Base-by-base conservation (phyloP, 2,797 vertebrate genomes). In the Cossypha polioptera region DNA sequence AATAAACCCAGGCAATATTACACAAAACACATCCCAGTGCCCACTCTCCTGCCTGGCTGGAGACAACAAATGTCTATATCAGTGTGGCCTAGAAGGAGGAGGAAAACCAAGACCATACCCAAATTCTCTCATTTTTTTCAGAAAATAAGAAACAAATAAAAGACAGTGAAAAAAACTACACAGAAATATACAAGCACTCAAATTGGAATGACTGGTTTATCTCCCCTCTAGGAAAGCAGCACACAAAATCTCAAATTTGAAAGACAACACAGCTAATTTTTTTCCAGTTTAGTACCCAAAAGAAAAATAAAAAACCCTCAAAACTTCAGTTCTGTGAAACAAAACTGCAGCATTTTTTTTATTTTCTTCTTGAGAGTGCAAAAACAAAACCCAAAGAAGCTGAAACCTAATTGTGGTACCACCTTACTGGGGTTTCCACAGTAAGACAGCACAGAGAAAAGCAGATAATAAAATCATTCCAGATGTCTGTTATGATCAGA, bases 101-200 rank as follows among this genome's bases (percentile, higher is more conserved):
- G 25, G 65, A 68, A 24, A 25, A 1, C 1, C 24, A 51, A 76
- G 55, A 4, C 3, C 9, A 38, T 10, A 62, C 7, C 1, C 2
- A 73, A 77, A 53, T 55, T 22, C 0, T 24, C 11, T 29, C 3
- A n/a, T 53, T 50, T 28, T 28, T 50, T 50, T 50, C 3, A n/a
- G 51, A 72, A 86, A 65, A 38, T 31, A 50, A 14, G 33, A 58
- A 58, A 31, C 4, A 58, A 79, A 88, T 72, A 42, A 65, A 89
- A 47, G 9, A 47, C 1, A 9, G 9, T 50, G n/a, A 33, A 66
- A 69, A 69, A 57, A 68, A 7, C 4, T 31, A 45, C 12, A 61
- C 3, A 72, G 31, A 68, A 81, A 65, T 45, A 55, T 3, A 31
- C 5, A 81, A 74, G 57, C 20, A 84, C 9, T 0, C 1, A 40